Evolutionary conservation across 2,797 vertebrate species (phyloP), one percentile per base, ranked within the genome.

Genomic region (Hippocampus kuda): DNA sequence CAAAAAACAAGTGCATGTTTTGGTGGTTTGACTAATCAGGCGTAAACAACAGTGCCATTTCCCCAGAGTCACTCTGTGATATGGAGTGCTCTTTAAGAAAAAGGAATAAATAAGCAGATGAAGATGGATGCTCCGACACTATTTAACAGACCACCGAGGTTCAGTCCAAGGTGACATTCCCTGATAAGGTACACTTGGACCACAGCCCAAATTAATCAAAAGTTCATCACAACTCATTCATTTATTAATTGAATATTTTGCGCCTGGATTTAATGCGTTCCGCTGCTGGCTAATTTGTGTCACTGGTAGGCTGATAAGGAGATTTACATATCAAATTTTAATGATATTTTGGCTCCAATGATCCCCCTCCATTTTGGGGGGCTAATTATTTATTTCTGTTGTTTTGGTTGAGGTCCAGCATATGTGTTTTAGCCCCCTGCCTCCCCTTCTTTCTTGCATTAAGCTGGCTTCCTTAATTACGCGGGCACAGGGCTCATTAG

Each of bases 161-260:
- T 84, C 71, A 74, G 82, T 86, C 87, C 90, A 92, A 92, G 91
- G 91, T 92, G 91, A 91, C 88, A 85, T 83, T 87, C 82, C 77
- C 84, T 85, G 91, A 91, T 92, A 92, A 91, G 89, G 89, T 89
- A 70, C 81, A 86, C 80, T 90, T 91, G 90, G 91, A 91, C 86
- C 73, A 72, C 68, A 72, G 88, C 90, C 90, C 88, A 87, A 90
- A 90, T 90, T 88, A 91, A 92, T 91, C 90, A 88, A 87, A 87
- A 91, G 90, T 91, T 91, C 90, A 91, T 91, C 90, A 86, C 84
- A 86, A 86, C 83, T 90, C 84, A 84, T 89, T 90, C 88, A 88
- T 90, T 90, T 89, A 92, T 91, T 91, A 92, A 91, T 91, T 91
- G 89, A 91, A 91, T 91, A 90, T 91, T 91, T 89, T 88, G 85